A percentile compares a stretch with the other conserved stretches of the same genome.
Conservation (phyloP, 2,888 invertebrate genomes). For the Notodromas monacha region DNA sequence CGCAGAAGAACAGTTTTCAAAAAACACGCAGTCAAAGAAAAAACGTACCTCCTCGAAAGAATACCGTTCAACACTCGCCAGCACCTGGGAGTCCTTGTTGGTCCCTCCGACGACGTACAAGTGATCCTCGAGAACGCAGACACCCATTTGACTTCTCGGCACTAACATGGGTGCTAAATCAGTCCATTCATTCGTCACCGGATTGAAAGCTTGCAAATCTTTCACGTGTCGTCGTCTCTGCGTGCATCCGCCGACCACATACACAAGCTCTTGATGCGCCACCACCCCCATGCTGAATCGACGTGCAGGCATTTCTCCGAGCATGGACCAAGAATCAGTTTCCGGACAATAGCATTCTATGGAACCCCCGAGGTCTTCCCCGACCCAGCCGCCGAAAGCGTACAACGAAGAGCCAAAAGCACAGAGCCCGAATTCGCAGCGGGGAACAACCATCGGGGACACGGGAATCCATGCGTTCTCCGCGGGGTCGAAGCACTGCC, state of each 20-base stretch:
- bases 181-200: slow-evolving; percentile 44
- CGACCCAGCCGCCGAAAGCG: slow-evolving; percentile 76
- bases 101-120: slow-evolving; percentile 68
- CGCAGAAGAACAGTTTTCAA: slow-evolving; percentile 6
- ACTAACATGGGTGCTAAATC: slow-evolving; percentile 39
- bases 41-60: slow-evolving; percentile 33
- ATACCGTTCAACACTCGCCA: slow-evolving; percentile 49
- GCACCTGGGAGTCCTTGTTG: slow-evolving; percentile 39
- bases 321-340: slow-evolving; percentile 36
- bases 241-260: slow-evolving; percentile 65
- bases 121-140: slow-evolving; percentile 44
- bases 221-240: slow-evolving; percentile 40
- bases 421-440: slow-evolving; percentile 64
- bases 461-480: slow-evolving; percentile 24
- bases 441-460: slow-evolving; percentile 39
- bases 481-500: too few relatives aligned
- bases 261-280: slow-evolving; percentile 48
- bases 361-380: slow-evolving; percentile 54
- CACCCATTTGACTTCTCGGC: slow-evolving; percentile 57
- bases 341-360: slow-evolving; percentile 59
- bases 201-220: slow-evolving; percentile 25
- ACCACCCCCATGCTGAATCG: slow-evolving; percentile 72
- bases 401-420: slow-evolving; percentile 46
- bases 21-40: neutral
- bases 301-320: slow-evolving; percentile 45